phyloP scores from a whole-genome alignment of 2,888 invertebrate species.

The Luffia ferchaultella region DNA sequence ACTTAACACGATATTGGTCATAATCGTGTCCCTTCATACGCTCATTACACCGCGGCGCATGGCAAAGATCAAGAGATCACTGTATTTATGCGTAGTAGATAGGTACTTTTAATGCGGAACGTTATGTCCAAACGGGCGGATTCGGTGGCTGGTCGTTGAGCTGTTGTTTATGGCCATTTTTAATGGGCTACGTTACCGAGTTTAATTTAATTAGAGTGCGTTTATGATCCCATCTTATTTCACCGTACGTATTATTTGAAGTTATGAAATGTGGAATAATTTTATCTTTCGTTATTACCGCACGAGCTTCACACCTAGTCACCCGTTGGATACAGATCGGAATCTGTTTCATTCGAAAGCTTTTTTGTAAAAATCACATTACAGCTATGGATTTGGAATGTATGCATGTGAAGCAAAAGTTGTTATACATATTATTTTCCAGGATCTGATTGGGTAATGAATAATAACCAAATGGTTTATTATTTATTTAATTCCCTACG shows the following conservation, averaged over 20 bases:
- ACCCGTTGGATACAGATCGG: too few relatives aligned
- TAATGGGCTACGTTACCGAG: conserved; percentile 7
- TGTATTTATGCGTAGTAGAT: conserved; percentile 18
- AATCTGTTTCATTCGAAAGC: too few relatives aligned
- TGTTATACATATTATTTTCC: too few relatives aligned
- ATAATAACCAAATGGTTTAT: too few relatives aligned
- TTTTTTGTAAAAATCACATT: too few relatives aligned
- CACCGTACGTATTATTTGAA: neutral
- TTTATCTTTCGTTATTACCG: too few relatives aligned
- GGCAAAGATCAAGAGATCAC: conserved; percentile 18
- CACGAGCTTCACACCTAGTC: too few relatives aligned
- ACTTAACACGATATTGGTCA: neutral
- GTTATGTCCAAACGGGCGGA: conserved; percentile 13
- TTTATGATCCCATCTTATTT: neutral
- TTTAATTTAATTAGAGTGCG: neutral
- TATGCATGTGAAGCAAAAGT: too few relatives aligned
- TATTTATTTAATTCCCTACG: too few relatives aligned
- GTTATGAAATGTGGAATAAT: too few relatives aligned
- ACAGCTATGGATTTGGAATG: too few relatives aligned
- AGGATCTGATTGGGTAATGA: too few relatives aligned
- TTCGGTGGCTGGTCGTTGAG: neutral
- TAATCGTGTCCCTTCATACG: conserved; percentile 14
- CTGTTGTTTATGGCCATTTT: conserved; percentile 13
- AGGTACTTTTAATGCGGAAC: conserved; percentile 20
- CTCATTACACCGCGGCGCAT: conserved; percentile 20